A percentile compares a stretch with the other conserved stretches of the same genome.
Conservation (phyloP, 2,888 invertebrate species). For the Ophion ventricosus region DNA sequence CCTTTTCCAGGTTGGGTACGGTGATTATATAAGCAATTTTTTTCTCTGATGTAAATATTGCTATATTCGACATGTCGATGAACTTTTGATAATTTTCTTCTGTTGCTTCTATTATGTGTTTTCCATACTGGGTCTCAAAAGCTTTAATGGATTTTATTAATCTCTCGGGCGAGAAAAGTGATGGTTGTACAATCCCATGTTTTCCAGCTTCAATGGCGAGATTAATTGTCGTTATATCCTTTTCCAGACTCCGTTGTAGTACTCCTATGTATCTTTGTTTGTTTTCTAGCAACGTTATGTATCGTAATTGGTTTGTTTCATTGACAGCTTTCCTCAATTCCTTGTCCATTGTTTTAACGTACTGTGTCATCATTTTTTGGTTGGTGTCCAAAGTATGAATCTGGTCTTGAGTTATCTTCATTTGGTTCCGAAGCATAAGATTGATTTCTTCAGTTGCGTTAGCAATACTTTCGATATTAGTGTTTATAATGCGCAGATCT, state of each 20-base stretch:
- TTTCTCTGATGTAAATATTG: conserved; percentile 11
- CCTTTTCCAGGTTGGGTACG: conserved; percentile 12
- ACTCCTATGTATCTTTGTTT: conserved; percentile 27
- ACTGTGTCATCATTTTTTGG: neutral
- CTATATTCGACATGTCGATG: conserved; percentile 9
- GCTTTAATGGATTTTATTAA: conserved; percentile 31
- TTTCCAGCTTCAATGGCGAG: conserved; percentile 32
- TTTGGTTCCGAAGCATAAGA: conserved; percentile 10
- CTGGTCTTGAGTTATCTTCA: conserved; percentile 34
- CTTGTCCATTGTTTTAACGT: conserved; percentile 5
- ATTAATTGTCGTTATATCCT: conserved; percentile 17
- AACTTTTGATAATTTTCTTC: conserved; percentile 36
- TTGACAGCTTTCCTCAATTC: neutral
- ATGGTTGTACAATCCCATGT: conserved; percentile 30
- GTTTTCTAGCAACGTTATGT: conserved; percentile 7
- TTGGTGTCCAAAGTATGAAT: conserved; percentile 11
- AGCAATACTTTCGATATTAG: conserved; percentile 12
- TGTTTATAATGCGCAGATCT: conserved; percentile 21
- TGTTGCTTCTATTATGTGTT: conserved; percentile 19
- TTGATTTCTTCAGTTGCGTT: conserved; percentile 15
- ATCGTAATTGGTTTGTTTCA: conserved; percentile 26
- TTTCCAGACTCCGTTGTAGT: conserved; percentile 15
- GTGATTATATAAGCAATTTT: conserved; percentile 25
- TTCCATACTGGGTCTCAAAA: conserved; percentile 22
- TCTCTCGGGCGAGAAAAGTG: conserved; percentile 19